Conservation (phyloP, 1,140 invertebrate species). For the Sweltsa coloradensis region DNA sequence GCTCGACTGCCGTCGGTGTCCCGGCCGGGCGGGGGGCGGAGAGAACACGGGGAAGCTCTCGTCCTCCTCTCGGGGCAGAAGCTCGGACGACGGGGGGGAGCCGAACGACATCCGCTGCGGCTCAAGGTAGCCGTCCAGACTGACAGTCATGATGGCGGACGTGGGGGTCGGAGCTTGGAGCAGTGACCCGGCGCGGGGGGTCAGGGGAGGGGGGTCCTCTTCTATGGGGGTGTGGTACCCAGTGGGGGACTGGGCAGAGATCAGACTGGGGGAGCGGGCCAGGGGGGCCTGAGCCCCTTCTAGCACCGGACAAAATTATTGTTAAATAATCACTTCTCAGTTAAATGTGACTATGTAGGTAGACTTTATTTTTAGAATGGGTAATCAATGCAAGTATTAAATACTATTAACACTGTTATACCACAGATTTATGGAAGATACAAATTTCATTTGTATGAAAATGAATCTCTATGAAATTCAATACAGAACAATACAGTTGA, state of each 20-base stretch:
- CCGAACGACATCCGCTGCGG: conserved; percentile 62
- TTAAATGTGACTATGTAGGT: too few relatives aligned
- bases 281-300: conserved; percentile 41
- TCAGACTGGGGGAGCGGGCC: conserved; percentile 41
- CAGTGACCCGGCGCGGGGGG: conserved; percentile 35
- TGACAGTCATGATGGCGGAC: conserved; percentile 69
- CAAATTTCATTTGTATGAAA: too few relatives aligned
- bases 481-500: too few relatives aligned
- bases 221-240: conserved; percentile 50
- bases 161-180: conserved; percentile 61
- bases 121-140: conserved; percentile 75
- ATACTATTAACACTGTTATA: too few relatives aligned
- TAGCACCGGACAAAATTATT: too few relatives aligned
- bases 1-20: conserved; percentile 28
- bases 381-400: too few relatives aligned
- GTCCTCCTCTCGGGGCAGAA: conserved; percentile 37
- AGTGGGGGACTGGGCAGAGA: conserved; percentile 43
- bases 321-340: too few relatives aligned
- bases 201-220: conserved; percentile 33
- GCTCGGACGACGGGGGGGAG: conserved; percentile 51
- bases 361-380: too few relatives aligned
- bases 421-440: too few relatives aligned
- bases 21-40: conserved; percentile 51
- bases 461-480: too few relatives aligned
- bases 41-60: conserved; percentile 77